Evolutionary conservation across 2,888 invertebrate genomes (phyloP).

Genomic region (Epiblema foenella): DNA sequence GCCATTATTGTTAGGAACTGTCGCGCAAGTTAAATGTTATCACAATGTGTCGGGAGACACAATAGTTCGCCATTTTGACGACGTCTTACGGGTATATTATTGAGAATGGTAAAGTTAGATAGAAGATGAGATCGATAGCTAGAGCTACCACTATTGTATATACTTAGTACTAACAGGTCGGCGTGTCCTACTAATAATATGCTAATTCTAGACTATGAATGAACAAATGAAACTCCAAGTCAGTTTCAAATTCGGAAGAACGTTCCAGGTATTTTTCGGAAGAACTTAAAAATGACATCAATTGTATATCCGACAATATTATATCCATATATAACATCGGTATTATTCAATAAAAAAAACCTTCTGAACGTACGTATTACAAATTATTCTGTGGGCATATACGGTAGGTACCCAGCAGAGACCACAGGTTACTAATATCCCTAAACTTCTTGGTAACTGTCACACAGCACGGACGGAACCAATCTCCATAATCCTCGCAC

Average conservation of each 20-base stretch:
- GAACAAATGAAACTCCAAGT: too few relatives aligned
- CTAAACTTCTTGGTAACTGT: background rate
- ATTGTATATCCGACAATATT: too few relatives aligned
- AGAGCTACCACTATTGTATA: background rate
- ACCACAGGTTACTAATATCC: constrained; percentile 30
- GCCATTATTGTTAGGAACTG: constrained; percentile 79
- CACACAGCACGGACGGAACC: constrained; percentile 13
- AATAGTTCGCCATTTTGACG: constrained; percentile 58
- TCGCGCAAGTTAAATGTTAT: constrained; percentile 72
- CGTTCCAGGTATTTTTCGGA: too few relatives aligned
- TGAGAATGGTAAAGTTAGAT: constrained; percentile 43
- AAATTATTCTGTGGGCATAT: too few relatives aligned
- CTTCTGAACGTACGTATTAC: too few relatives aligned
- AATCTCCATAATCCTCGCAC: constrained; percentile 45
- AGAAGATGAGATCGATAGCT: constrained; percentile 34
- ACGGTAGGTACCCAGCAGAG: too few relatives aligned
- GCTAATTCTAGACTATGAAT: too few relatives aligned
- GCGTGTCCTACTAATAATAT: background rate
- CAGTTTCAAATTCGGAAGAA: too few relatives aligned
- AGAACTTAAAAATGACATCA: too few relatives aligned
- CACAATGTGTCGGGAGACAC: constrained; percentile 61
- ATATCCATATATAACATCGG: too few relatives aligned
- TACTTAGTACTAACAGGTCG: background rate
- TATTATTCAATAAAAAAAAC: too few relatives aligned
- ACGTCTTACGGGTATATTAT: constrained; percentile 43